These are phyloP conservation scores for Sardina pilchardus DNA, from an alignment of 2,113 vertebrate species.

Conservation along the genomic window DNA sequence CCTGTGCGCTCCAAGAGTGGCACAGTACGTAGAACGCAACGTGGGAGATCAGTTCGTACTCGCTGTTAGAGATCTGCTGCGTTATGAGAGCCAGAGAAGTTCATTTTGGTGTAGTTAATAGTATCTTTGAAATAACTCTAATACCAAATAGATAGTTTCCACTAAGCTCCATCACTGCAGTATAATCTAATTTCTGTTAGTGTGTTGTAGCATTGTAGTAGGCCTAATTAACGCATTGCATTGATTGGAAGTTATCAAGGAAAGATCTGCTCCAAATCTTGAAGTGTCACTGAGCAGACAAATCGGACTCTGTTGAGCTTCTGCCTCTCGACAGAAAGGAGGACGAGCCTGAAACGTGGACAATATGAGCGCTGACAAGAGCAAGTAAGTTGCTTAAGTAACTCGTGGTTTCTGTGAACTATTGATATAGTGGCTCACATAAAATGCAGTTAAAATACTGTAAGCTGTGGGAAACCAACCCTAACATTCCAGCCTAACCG, in stretches of 20 bases:
- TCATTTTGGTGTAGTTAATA: slow-evolving; percentile 20
- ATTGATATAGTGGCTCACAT: not conserved
- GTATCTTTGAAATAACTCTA: slow-evolving; percentile 35
- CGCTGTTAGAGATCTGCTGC: slow-evolving; percentile 1
- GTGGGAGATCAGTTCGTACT: slow-evolving; percentile 21
- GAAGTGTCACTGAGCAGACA: not conserved
- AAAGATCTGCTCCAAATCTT: not conserved
- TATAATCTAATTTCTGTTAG: not conserved
- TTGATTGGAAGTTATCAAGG: slow-evolving; percentile 1
- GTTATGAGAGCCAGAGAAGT: slow-evolving; percentile 42
- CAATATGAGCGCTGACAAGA: slow-evolving; percentile 71
- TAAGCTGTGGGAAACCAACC: not conserved
- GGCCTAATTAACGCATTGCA: not conserved
- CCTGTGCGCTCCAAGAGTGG: slow-evolving; percentile 30
- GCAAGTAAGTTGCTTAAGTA: slow-evolving; percentile 72
- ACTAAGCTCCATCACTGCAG: not conserved
- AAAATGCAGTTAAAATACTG: not conserved
- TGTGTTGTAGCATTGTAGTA: not conserved
- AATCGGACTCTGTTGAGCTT: slow-evolving; percentile 12
- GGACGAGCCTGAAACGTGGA: not conserved
- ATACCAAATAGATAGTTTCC: slow-evolving; percentile 42
- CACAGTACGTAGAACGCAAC: not conserved
- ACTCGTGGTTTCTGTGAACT: not conserved
- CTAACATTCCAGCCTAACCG: not conserved
- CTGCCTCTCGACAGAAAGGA: not conserved